Percentiles rank a stretch among this genome's conserved stretches.
Evolutionary conservation across 2,888 invertebrate genomes (phyloP).

Genomic region (Ceriagrion tenellum): DNA sequence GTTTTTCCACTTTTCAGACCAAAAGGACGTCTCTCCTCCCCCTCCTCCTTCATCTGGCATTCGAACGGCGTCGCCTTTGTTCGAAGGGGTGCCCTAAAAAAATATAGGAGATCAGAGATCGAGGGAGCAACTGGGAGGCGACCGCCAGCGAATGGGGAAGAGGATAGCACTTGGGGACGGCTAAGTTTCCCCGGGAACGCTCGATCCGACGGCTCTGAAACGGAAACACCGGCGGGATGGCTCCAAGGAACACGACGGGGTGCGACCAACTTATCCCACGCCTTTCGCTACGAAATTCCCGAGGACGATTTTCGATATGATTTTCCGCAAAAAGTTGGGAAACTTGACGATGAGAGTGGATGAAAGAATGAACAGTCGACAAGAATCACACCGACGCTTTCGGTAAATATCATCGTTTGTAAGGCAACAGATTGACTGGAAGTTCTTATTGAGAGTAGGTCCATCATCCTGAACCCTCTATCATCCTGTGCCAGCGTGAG

Average conservation of each 20-base stretch:
- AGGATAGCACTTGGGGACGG: neutral
- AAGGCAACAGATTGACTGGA: neutral
- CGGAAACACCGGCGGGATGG: neutral
- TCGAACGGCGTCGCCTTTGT: neutral
- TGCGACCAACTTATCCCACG: neutral
- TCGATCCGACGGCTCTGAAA: neutral
- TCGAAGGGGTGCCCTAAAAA: neutral
- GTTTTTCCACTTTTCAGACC: conserved; percentile 36
- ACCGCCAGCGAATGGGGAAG: neutral
- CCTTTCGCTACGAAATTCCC: neutral
- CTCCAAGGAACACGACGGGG: neutral
- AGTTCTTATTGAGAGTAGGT: neutral
- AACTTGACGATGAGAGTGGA: neutral
- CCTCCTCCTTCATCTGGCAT: neutral
- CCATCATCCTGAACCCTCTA: too few species aligned
- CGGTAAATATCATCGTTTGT: too few species aligned
- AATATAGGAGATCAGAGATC: neutral
- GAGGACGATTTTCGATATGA: neutral
- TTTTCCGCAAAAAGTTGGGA: neutral
- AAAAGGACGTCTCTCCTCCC: neutral
- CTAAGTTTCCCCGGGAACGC: neutral
- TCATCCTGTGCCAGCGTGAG: too few species aligned
- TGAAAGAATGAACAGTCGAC: too few species aligned
- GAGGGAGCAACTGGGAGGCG: neutral
- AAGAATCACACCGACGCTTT: neutral